phyloP scores from a whole-genome alignment of 2,113 vertebrate species.

The Collichthys lucidus region DNA sequence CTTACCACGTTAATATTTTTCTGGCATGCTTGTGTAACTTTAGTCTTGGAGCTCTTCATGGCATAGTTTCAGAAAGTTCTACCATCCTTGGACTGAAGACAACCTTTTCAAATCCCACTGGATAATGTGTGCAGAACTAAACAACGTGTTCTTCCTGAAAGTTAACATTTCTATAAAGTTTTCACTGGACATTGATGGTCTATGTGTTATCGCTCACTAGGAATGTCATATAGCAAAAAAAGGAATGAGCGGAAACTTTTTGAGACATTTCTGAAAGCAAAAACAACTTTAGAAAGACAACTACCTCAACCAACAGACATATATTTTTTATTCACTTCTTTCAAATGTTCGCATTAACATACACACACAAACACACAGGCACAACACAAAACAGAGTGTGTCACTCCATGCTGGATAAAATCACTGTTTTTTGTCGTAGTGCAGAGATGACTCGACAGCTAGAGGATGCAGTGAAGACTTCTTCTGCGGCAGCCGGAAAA shows the following conservation, averaged over 20 bases:
- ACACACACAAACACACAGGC: constrained; percentile 10
- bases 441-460: constrained; percentile 46
- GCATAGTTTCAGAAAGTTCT: constrained; percentile 1
- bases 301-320: constrained; percentile 9
- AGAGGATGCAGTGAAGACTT: constrained; percentile 43
- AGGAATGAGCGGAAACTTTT: constrained; percentile 27
- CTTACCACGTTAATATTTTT: neutral
- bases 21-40: neutral
- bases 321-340: constrained; percentile 9
- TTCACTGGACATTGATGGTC: neutral
- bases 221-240: neutral
- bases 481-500: constrained; percentile 52
- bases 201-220: neutral
- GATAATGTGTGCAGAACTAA: neutral
- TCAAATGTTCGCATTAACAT: constrained; percentile 4
- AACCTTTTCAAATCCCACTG: neutral
- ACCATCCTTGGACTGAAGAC: constrained; percentile 5
- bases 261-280: neutral
- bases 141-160: constrained; percentile 25
- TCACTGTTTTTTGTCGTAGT: constrained; percentile 24
- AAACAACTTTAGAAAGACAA: constrained; percentile 17
- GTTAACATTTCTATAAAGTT: constrained; percentile 26
- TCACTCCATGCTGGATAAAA: constrained; percentile 43
- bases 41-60: neutral
- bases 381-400: constrained; percentile 30